phyloP scores from a whole-genome alignment of 2,113 vertebrate genomes.

The Lophochroa leadbeateri region DNA sequence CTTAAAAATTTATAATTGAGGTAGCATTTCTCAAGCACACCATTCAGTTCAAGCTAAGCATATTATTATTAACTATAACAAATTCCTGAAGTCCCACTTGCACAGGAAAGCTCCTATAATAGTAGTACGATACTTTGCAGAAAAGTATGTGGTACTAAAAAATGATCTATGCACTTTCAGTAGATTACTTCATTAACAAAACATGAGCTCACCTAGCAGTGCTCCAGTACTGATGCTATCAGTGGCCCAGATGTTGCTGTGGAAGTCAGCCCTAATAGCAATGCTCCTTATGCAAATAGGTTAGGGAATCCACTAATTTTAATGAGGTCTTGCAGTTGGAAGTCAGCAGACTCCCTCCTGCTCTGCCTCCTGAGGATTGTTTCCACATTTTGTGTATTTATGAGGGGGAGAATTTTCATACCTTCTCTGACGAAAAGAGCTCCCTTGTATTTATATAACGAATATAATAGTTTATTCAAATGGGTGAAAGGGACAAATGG shows the following conservation, averaged over 20 bases:
- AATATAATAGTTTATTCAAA: neutral
- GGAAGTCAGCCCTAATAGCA: slow-evolving; percentile 61
- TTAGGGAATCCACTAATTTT: slow-evolving; percentile 46
- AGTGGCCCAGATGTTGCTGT: slow-evolving; percentile 57
- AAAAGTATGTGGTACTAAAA: slow-evolving; percentile 32
- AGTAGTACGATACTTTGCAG: neutral
- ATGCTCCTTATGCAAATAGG: slow-evolving; percentile 33
- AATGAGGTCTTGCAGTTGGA: slow-evolving; percentile 27
- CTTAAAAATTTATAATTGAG: neutral
- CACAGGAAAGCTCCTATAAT: slow-evolving; percentile 14
- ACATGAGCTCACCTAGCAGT: slow-evolving; percentile 67
- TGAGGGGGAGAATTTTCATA: neutral
- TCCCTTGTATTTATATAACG: neutral
- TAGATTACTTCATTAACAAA: slow-evolving; percentile 65
- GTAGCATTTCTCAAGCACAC: neutral
- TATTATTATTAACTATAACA: neutral
- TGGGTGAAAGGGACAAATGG: neutral
- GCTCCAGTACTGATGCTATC: slow-evolving; percentile 65
- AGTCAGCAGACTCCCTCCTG: slow-evolving; percentile 21
- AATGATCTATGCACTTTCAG: slow-evolving; percentile 37
- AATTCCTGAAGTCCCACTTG: neutral
- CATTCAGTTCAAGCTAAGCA: neutral
- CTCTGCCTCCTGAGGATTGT: neutral
- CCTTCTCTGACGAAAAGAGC: neutral
- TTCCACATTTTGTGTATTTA: neutral